A percentile compares a stretch with the other conserved stretches of the same genome.
Evolutionary conservation across 2,113 vertebrate genomes (phyloP).

Genomic region (Serinus canaria): DNA sequence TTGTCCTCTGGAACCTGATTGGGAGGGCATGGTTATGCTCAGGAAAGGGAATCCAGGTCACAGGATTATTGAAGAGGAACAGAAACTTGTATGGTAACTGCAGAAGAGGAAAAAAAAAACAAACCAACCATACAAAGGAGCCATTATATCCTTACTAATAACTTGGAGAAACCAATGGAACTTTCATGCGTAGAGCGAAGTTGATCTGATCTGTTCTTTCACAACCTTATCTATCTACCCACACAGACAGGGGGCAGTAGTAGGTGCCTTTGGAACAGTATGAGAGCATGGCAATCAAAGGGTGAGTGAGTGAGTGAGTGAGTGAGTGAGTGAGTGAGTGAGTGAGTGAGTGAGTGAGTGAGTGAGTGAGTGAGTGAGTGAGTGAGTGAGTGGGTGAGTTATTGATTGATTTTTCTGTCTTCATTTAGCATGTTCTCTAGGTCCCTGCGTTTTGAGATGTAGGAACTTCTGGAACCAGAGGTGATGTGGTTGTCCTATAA

Average conservation of each 20-base stretch:
- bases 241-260: neutral
- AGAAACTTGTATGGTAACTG: neutral
- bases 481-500: neutral
- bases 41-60: neutral
- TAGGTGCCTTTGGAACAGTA: neutral
- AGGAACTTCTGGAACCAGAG: neutral
- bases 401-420: neutral
- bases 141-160: neutral
- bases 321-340: neutral
- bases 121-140: neutral
- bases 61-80: neutral
- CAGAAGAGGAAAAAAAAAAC: neutral
- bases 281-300: neutral
- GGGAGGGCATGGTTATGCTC: neutral
- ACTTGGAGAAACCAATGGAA: neutral
- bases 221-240: neutral
- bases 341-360: neutral
- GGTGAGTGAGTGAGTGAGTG: neutral
- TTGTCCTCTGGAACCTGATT: fast-evolving
- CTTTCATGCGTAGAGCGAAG: neutral
- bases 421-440: neutral
- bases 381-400: neutral
- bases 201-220: neutral
- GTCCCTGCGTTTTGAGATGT: neutral
- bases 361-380: neutral